Evolutionary conservation across 2,113 vertebrate species (phyloP).

Genomic region (Dipodomys spectabilis): DNA sequence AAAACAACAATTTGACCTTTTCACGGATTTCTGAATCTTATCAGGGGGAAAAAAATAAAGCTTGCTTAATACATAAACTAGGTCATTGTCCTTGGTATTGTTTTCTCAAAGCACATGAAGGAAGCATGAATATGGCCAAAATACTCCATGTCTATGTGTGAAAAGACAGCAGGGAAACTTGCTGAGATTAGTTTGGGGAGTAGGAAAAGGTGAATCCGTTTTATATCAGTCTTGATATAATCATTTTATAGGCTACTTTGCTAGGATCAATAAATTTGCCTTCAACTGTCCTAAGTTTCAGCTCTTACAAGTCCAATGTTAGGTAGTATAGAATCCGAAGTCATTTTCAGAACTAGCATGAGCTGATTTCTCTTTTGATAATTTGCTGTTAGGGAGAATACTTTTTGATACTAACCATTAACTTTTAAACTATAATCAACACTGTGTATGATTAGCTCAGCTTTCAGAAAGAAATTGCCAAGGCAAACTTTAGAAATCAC

Average conservation of each 20-base stretch:
- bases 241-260: neutral
- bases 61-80: neutral
- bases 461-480: neutral
- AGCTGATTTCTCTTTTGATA: neutral
- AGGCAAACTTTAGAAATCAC: neutral
- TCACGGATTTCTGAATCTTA: neutral
- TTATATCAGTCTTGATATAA: neutral
- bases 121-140: no score
- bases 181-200: no score
- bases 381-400: neutral
- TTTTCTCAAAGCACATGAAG: neutral
- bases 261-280: neutral
- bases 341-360: neutral
- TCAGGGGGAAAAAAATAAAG: neutral
- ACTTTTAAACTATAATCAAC: neutral
- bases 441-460: neutral
- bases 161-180: no score
- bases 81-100: neutral
- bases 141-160: no score
- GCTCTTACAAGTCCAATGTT: neutral
- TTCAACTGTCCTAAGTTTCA: neutral
- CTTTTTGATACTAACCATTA: conserved; percentile 24
- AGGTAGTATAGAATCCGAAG: neutral
- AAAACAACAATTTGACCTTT: neutral
- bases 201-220: no score